Conservation (phyloP, 2,797 vertebrate species). For the Crocidura indochinensis region DNA sequence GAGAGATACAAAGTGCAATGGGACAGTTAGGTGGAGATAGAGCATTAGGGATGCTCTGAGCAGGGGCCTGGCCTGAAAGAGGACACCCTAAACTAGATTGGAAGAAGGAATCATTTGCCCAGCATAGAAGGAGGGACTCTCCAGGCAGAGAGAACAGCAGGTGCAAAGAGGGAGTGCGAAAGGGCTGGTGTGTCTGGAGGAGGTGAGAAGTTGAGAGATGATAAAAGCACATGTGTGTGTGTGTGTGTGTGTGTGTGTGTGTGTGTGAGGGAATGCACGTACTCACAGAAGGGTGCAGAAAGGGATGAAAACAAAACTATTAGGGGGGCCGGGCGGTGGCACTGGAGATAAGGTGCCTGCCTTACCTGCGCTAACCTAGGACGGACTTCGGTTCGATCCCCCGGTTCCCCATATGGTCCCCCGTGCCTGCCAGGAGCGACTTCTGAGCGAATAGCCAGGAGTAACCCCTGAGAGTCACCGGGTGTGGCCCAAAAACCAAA, state of each 20-base stretch:
- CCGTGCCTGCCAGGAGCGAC: too few species aligned
- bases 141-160: conserved; percentile 72
- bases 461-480: too few species aligned
- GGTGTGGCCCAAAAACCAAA: too few species aligned
- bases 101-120: conserved; percentile 20
- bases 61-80: neutral
- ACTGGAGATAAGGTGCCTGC: too few species aligned
- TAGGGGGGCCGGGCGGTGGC: too few species aligned
- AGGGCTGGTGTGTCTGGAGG: conserved; percentile 64
- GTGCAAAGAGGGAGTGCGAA: conserved; percentile 67
- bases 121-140: conserved; percentile 31
- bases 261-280: neutral
- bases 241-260: neutral
- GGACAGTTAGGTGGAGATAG: neutral
- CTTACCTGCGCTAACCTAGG: too few species aligned
- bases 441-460: too few species aligned
- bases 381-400: too few species aligned
- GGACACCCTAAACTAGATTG: neutral
- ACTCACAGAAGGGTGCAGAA: neutral
- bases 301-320: conserved; percentile 12
- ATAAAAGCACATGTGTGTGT: neutral
- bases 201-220: conserved; percentile 61
- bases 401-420: too few species aligned
- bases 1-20: neutral
- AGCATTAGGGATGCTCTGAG: neutral